phyloP scores from a whole-genome alignment of 2,888 invertebrate species.

The Ichneumoninae sp. region DNA sequence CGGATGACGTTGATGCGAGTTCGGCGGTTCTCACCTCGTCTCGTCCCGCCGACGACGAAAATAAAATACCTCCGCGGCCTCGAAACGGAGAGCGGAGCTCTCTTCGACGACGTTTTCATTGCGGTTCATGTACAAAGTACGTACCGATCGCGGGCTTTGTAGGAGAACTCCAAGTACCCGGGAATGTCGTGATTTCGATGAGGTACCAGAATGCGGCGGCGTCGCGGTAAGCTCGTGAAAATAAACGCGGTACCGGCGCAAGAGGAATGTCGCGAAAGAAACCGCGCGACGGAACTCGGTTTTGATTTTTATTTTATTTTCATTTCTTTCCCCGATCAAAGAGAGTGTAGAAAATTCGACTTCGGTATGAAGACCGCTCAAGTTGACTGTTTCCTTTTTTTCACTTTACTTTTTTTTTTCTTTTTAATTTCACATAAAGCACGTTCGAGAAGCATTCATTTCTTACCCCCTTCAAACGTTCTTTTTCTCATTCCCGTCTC shows the following conservation, averaged over 20 bases:
- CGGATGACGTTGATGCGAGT: constrained; percentile 39
- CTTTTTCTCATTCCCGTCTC: constrained; percentile 2
- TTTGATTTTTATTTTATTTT: neutral
- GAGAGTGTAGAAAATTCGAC: neutral
- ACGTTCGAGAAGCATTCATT: constrained; percentile 7
- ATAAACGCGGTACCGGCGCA: neutral
- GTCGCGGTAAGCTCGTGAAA: neutral
- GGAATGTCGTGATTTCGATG: constrained; percentile 6
- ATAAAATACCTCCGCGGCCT: constrained; percentile 38
- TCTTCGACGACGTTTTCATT: neutral
- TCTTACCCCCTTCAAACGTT: neutral
- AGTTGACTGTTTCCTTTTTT: constrained; percentile 6
- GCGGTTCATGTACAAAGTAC: neutral
- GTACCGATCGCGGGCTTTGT: constrained; percentile 26
- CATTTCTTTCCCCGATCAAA: neutral
- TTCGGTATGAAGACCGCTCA: constrained; percentile 11
- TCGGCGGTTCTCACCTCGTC: constrained; percentile 27
- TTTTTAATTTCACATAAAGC: neutral
- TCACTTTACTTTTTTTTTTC: neutral
- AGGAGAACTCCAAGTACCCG: neutral
- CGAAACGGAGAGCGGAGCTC: constrained; percentile 5
- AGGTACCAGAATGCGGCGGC: neutral
- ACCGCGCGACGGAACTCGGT: neutral
- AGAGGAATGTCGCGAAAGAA: neutral
- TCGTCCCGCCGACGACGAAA: constrained; percentile 13